phyloP scores from a whole-genome alignment of 2,113 vertebrate genomes.

The Acinonyx jubatus region DNA sequence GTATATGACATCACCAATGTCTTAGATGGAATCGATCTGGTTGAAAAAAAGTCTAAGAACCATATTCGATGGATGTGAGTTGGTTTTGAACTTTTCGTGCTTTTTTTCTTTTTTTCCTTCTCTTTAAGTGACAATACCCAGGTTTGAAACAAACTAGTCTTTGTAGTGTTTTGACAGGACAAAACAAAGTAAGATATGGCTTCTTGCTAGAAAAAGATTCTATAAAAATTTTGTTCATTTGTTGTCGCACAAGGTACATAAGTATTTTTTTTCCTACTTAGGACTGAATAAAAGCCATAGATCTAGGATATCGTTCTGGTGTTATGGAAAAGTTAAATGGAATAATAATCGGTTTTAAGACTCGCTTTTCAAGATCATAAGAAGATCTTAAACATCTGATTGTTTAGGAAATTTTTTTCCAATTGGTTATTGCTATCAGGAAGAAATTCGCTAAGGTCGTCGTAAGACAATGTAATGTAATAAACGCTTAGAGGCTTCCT shows the following conservation, averaged over 20 bases:
- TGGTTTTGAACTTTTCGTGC: not conserved
- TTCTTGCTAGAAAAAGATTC: not conserved
- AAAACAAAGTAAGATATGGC: not conserved
- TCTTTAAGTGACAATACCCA: not conserved
- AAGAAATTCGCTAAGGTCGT: not conserved
- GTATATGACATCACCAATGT: slow-evolving; percentile 95
- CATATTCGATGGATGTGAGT: slow-evolving; percentile 95
- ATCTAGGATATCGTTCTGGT: not conserved
- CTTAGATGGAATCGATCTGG: slow-evolving; percentile 89
- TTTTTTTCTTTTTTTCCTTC: too few relatives aligned
- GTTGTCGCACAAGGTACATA: not conserved
- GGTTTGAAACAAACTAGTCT: not conserved
- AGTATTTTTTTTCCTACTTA: not conserved
- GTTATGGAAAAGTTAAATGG: not conserved
- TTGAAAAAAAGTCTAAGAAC: slow-evolving; percentile 90
- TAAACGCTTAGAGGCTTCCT: not conserved
- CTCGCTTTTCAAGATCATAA: not conserved
- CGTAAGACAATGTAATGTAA: not conserved
- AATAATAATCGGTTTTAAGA: not conserved
- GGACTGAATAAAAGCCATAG: not conserved
- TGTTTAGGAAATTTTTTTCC: not conserved
- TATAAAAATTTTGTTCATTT: not conserved
- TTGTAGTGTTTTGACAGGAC: not conserved
- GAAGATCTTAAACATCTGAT: not conserved
- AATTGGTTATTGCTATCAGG: not conserved